Evolutionary conservation across 2,113 vertebrate species (phyloP), one percentile per base, ranked within the genome.

Genomic region (Thalassoma bifasciatum): DNA sequence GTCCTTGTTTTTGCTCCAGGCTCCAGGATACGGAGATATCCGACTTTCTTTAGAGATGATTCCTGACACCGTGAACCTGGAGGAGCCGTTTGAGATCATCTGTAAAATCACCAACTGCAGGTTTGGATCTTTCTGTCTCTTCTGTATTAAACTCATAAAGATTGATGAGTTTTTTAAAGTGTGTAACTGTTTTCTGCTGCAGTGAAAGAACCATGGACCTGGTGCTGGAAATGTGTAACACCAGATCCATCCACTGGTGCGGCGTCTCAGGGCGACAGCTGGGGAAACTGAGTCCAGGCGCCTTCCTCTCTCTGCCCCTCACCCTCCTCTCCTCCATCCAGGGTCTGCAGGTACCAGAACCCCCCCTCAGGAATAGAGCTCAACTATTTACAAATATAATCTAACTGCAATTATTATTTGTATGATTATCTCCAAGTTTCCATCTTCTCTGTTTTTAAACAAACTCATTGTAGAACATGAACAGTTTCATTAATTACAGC

Each of bases 91-190:
- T 80, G 94, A 97, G 72, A 98, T 99, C 69, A 95, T 93, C 61
- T 99, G 97, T 94, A 99, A 99, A 96, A 97, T 99, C 93, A 99
- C 97, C 46, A 99, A 99, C 87, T 99, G 98, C 98, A 99, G 98
- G 98, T 98, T n/a, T 19, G 8, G 16, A 16, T 44, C 2, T 17
- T 8, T 12, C 17, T 47, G n/a, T 8, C 38, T 9, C 38, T 44
- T 2, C 13, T 17, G 1, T 16, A 2, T 44, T 16, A 46, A 19
- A 17, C 17, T 16, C 1, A 46, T 19, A 1, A 8, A 21, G n/a
- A 16, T 46, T 7, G 5, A 7, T 46, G 10, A 19, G 17, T 47
- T 44, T 1, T 9, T n/a, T 6, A 16, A 14, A 30, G 6, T 30
- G 3, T 42, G 13, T 53, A 4, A 64, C 3, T 14, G 17, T 13